Conservation (phyloP, 2,113 vertebrate genomes). For the Manacus vitellinus region DNA sequence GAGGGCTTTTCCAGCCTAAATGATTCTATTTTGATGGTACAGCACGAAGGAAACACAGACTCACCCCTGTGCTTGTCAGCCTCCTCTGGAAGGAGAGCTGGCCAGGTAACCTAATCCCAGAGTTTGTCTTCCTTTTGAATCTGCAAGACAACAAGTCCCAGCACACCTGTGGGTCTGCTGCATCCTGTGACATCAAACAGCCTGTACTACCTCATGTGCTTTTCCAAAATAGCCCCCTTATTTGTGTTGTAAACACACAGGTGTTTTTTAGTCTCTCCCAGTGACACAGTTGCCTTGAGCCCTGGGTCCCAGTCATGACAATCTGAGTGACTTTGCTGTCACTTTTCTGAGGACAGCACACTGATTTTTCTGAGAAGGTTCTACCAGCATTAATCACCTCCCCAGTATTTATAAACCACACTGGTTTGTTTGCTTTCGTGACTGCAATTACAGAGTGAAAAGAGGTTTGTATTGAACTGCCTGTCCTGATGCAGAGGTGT, state of each 20-base stretch:
- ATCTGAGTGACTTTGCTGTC: not conserved
- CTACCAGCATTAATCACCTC: not conserved
- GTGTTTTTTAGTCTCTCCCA: not conserved
- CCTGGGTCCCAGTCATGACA: not conserved
- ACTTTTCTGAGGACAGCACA: not conserved
- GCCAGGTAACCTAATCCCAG: not conserved
- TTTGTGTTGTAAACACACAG: not conserved
- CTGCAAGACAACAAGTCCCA: not conserved
- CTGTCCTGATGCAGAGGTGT: not conserved
- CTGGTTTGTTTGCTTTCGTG: not conserved
- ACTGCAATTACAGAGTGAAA: not conserved
- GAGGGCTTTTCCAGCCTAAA: not conserved
- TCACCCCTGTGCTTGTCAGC: fast-evolving
- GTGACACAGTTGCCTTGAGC: not conserved
- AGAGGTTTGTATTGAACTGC: not conserved
- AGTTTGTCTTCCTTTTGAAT: not conserved
- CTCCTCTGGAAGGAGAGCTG: not conserved
- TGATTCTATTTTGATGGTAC: not conserved
- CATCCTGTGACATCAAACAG: not conserved
- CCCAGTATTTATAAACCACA: not conserved
- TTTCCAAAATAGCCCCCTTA: not conserved
- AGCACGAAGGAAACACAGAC: not conserved
- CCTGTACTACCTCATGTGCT: not conserved
- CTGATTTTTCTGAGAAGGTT: not conserved
- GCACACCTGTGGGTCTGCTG: not conserved